A percentile compares a stretch with the other conserved stretches of the same genome.
phyloP scores from a whole-genome alignment of 2,797 vertebrate genomes.

The Varecia variegata region DNA sequence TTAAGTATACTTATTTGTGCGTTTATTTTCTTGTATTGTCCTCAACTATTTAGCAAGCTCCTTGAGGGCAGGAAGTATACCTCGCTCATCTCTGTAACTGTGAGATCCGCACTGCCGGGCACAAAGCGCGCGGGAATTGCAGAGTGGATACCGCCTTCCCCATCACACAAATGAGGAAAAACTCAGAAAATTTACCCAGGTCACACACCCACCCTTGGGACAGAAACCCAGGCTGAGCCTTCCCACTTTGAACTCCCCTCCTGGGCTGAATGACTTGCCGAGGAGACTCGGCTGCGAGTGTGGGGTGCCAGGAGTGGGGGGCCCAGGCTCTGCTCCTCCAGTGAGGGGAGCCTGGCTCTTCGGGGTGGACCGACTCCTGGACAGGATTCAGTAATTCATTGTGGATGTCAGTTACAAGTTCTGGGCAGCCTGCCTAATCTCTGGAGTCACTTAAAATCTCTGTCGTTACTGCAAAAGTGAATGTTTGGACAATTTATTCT shows the following conservation, averaged over 20 bases:
- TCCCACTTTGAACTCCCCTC: background rate
- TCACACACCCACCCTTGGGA: fast-evolving
- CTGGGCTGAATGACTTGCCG: background rate
- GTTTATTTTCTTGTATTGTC: background rate
- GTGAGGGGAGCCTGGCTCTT: background rate
- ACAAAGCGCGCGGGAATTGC: fast-evolving
- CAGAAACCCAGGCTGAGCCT: background rate
- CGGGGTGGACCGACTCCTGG: background rate
- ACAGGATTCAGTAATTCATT: background rate
- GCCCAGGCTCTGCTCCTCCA: background rate
- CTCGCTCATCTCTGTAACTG: fast-evolving
- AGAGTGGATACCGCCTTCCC: background rate
- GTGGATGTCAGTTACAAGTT: background rate
- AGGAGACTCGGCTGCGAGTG: background rate
- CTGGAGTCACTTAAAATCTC: conserved; percentile 62
- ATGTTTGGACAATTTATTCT: conserved; percentile 51
- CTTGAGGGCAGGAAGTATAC: background rate
- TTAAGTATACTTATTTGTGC: background rate
- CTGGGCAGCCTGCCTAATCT: conserved; percentile 66
- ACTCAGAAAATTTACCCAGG: fast-evolving
- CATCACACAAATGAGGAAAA: background rate
- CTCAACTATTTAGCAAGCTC: background rate
- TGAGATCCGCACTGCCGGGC: background rate
- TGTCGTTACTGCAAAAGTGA: conserved; percentile 55
- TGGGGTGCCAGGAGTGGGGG: background rate